Evolutionary conservation across 2,888 invertebrate species (phyloP), one percentile per base, ranked within the genome.

Genomic region (Macrophya alboannulata): DNA sequence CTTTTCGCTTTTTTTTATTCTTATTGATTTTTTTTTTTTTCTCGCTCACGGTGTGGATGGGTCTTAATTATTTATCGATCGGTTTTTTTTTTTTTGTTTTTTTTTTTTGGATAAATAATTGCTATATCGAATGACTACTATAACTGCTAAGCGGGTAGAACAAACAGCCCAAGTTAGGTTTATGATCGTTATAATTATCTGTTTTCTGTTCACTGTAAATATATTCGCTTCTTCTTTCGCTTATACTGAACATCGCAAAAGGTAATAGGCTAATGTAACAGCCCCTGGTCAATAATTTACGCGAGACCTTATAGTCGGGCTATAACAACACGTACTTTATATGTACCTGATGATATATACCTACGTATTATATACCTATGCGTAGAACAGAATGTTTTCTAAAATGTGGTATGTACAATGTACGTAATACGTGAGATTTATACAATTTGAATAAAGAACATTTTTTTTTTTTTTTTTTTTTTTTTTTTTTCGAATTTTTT

Each of bases 241-340:
- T n/a, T n/a, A n/a, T n/a, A 10, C 55, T 31, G 31, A 31, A 31
- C 31, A 31, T 31, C 31, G 1, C 51, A n/a, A 5, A n/a, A 55
- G 8, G 55, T 55, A 55, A 55, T 55, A 55, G 55, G 55, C 55
- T 55, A 55, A 55, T 55, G 55, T 55, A n/a, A 55, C 4, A 43
- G 55, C 55, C 55, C 55, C 55, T 55, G 55, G 55, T 55, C 55
- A 55, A 55, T 55, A 55, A 55, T 55, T n/a, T n/a, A 55, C 55
- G 55, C 55, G 55, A 55, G 55, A 55, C 55, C 55, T 55, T 55
- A 55, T 55, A 55, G 55, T 55, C 55, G 55, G 43, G 55, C 55
- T 55, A n/a, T 55, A 31, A 31, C 31, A 31, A 31, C 31, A 55
- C 55, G n/a, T n/a, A n/a, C n/a, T 55, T 55, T n/a, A 55, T n/a